Percentiles rank a stretch among this genome's conserved stretches.
phyloP scores from a whole-genome alignment of 2,113 vertebrate genomes.

The Paramisgurnus dabryanus region DNA sequence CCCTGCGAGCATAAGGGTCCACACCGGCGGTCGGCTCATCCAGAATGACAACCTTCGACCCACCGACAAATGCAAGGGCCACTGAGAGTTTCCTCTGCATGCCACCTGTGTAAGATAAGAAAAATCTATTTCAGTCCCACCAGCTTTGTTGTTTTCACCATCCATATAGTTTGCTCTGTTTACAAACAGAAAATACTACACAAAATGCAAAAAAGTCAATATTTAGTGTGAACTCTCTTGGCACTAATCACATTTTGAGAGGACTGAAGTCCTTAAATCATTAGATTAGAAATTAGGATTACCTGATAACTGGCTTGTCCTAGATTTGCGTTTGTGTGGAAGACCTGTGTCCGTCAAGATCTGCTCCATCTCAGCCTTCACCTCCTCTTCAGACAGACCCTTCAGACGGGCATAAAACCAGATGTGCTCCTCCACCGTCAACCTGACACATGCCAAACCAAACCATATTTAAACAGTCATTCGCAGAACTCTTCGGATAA shows the following conservation, averaged over 20 bases:
- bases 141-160: too few relatives aligned
- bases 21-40: conserved; percentile 97
- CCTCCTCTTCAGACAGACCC: conserved; percentile 84
- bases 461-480: background rate
- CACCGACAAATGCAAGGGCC: conserved; percentile 95
- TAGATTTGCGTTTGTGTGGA: conserved; percentile 86
- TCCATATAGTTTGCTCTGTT: too few relatives aligned
- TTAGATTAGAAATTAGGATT: too few relatives aligned
- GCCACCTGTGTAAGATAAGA: conserved; percentile 75
- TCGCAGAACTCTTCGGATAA: too few relatives aligned
- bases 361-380: conserved; percentile 88
- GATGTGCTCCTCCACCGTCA: conserved; percentile 97
- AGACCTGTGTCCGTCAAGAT: conserved; percentile 91
- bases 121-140: background rate
- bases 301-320: conserved; percentile 85
- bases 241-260: too few relatives aligned
- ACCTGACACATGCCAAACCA: conserved; percentile 68
- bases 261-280: too few relatives aligned
- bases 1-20: conserved; percentile 93
- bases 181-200: too few relatives aligned
- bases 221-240: too few relatives aligned
- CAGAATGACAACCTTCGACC: conserved; percentile 97
- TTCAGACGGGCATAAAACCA: conserved; percentile 98
- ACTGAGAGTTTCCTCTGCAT: conserved; percentile 98
- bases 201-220: too few relatives aligned